Conservation (phyloP, 2,113 vertebrate species). For the Barnardius zonarius region DNA sequence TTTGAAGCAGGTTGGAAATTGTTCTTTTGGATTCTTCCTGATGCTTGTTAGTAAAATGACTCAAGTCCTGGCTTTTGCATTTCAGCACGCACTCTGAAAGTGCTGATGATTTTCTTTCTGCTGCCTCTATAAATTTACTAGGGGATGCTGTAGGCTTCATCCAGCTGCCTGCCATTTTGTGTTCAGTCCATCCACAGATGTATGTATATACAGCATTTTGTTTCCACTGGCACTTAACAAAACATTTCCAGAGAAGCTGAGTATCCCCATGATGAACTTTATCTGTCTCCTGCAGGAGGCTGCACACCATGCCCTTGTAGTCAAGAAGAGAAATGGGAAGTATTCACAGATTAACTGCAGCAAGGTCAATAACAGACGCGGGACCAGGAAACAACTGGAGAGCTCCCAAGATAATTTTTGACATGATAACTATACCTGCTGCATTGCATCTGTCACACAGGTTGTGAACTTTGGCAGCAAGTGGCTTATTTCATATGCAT, state of each 20-base stretch:
- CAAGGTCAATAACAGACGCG: background rate
- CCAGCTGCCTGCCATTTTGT: background rate
- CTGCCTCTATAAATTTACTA: background rate
- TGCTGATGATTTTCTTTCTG: background rate
- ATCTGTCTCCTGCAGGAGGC: background rate
- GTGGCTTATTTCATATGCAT: background rate
- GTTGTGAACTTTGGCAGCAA: background rate
- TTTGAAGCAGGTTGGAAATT: constrained; percentile 19
- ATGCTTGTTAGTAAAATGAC: background rate
- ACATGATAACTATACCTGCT: background rate
- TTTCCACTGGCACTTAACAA: background rate
- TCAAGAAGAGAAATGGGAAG: constrained; percentile 17
- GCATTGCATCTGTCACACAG: background rate
- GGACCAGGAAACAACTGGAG: background rate
- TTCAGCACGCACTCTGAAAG: background rate
- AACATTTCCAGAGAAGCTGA: background rate
- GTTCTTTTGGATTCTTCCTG: background rate
- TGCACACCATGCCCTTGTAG: background rate
- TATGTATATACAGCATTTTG: background rate
- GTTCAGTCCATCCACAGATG: background rate
- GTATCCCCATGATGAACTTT: background rate
- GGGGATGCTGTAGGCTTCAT: background rate
- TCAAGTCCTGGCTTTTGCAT: background rate
- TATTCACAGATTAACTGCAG: background rate
- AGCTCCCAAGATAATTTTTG: background rate